A percentile compares a stretch with the other conserved stretches of the same genome.
Conservation (phyloP, 2,888 invertebrate genomes). For the Drosophila nigritarsus region DNA sequence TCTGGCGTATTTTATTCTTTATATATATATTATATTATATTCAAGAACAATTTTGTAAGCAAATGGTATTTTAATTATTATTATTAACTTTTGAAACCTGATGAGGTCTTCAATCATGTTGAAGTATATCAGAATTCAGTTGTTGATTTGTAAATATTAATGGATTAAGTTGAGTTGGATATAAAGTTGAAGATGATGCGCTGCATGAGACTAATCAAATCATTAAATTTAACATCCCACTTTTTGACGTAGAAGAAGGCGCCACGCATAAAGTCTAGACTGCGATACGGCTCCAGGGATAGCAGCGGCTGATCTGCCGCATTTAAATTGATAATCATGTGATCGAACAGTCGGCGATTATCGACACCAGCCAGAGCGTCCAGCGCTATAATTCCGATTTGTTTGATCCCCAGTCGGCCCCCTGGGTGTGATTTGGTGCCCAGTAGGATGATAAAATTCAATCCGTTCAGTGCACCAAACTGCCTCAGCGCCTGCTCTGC, state of each 20-base stretch:
- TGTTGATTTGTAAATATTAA: neutral
- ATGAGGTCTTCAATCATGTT: neutral
- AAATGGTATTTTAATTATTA: neutral
- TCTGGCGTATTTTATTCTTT: neutral
- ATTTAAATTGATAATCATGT: constrained; percentile 52
- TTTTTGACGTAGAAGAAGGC: constrained; percentile 37
- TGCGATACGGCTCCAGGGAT: constrained; percentile 36
- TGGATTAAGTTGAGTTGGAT: neutral
- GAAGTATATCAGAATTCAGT: neutral
- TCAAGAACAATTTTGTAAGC: too few relatives aligned
- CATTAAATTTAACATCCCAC: constrained; percentile 25
- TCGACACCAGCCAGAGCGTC: constrained; percentile 17
- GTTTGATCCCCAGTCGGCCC: constrained; percentile 27
- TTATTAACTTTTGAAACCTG: neutral
- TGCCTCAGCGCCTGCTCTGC: constrained; percentile 37
- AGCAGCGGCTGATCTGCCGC: constrained; percentile 27
- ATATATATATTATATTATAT: neutral
- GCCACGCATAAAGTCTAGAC: constrained; percentile 56
- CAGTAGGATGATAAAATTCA: constrained; percentile 49
- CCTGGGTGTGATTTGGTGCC: constrained; percentile 30
- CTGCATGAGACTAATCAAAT: constrained; percentile 37
- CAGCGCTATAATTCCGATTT: constrained; percentile 45
- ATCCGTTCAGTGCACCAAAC: constrained; percentile 31
- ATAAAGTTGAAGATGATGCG: constrained; percentile 44
- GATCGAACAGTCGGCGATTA: constrained; percentile 46